phyloP scores from a whole-genome alignment of 53 echinoderm and acorn worm species.

The Crossaster papposus region DNA sequence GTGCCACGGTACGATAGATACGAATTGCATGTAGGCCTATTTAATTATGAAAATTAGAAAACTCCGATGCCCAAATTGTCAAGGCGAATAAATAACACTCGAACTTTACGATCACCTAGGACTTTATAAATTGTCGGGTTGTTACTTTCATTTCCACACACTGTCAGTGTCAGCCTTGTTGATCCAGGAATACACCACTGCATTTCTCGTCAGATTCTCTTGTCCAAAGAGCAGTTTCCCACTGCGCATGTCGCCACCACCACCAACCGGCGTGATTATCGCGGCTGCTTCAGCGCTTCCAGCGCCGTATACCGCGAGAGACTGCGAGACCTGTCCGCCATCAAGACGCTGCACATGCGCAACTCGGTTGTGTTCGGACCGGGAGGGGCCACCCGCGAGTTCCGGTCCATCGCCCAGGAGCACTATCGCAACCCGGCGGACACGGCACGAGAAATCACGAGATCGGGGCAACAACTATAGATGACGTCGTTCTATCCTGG shows the following conservation, averaged over 20 bases:
- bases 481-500: neutral
- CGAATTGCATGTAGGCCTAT: neutral
- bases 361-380: slow-evolving; percentile 73
- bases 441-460: slow-evolving; percentile 36
- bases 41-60: no score
- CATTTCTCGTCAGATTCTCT: slow-evolving; percentile 3
- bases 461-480: neutral
- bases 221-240: slow-evolving; percentile 55
- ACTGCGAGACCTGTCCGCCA: slow-evolving; percentile 52
- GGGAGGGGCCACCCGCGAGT: slow-evolving; percentile 27
- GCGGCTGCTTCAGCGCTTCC: slow-evolving; percentile 40
- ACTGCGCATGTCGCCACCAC: slow-evolving; percentile 57
- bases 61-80: neutral
- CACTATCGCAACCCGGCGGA: slow-evolving; percentile 57
- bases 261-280: slow-evolving; percentile 64
- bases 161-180: neutral
- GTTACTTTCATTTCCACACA: neutral
- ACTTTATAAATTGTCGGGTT: no score
- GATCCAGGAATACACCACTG: neutral
- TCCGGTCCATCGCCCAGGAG: slow-evolving; percentile 53
- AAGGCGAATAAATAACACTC: no score
- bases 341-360: slow-evolving; percentile 58
- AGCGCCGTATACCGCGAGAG: slow-evolving; percentile 53
- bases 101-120: no score
- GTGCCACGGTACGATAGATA: slow-evolving; percentile 47